Evolutionary conservation across 2,797 vertebrate species (phyloP), one percentile per base, ranked within the genome.

Genomic region (Tolypeutes matacus): DNA sequence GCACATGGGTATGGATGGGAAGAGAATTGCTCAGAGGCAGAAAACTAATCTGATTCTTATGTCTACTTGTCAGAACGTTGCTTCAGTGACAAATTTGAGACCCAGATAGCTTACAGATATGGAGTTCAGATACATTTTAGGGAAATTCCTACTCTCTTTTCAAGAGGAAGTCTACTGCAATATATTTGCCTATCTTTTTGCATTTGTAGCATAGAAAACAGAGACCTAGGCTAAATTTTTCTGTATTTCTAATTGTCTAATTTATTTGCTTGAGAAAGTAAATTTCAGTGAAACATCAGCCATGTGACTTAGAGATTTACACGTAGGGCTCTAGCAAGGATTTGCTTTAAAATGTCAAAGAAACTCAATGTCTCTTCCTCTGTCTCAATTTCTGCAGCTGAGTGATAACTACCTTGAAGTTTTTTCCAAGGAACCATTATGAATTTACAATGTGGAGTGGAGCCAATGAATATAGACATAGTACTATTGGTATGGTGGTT

Each of bases 31-130:
- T 96, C 86, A 0, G 0, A 77, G 72, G 13, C 82, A 94, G 39
- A 31, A 83, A 97, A 58, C 29, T 76, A 67, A 4, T 60, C n/a
- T 23, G 60, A 86, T 86, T 96, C 86, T 94, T 96, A 53, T 73
- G 49, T 77, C 25, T 96, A 78, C 42, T 87, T 95, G 73, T 93
- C 21, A 69, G 42, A 75, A 77, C 78, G 65, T 96, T 96, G 92
- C 95, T 69, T 73, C 18, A 42, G 73, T 96, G 95, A 91, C 82
- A 78, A 53, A 91, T 93, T 34, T 91, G 89, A 93, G 64, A 88
- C 60, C 58, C 31, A 73, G 29, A 13, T 56, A 96, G 80, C 80
- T 93, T 84, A 42, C 15, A 25, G 51, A 80, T 70, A 46, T 88
- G 42, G 51, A 95, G 13, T 91, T 27, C 39, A 73, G 62, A 76